These are phyloP conservation scores for Lithophane semibrunnea DNA, from an alignment of 2,888 invertebrate species.

Conservation along the genomic window DNA sequence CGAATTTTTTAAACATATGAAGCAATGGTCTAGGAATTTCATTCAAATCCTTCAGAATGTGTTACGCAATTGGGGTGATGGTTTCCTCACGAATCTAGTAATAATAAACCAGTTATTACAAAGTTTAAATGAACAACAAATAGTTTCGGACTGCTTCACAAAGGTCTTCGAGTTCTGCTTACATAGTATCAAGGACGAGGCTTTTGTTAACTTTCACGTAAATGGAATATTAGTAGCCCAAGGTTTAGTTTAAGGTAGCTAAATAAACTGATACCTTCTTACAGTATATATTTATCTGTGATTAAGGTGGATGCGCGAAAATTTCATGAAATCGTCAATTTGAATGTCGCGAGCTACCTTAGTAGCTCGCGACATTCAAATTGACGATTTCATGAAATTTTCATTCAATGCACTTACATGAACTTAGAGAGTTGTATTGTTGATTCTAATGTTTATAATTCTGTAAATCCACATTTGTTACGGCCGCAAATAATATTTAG, in stretches of 20 bases:
- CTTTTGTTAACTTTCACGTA: constrained; percentile 22
- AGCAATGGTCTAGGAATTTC: not conserved
- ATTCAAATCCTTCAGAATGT: not conserved
- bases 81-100: not conserved
- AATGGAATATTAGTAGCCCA: constrained; percentile 1
- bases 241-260: not conserved
- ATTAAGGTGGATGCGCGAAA: too few species aligned
- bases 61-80: too few species aligned
- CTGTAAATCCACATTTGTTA: too few species aligned
- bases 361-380: too few species aligned
- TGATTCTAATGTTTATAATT: too few species aligned
- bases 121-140: constrained; percentile 53
- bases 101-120: constrained; percentile 33
- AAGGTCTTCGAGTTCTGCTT: constrained; percentile 22
- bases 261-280: constrained; percentile 11
- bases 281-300: not conserved
- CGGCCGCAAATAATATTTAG: too few species aligned
- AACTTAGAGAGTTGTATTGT: too few species aligned
- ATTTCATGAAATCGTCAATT: too few species aligned
- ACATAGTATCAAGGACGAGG: constrained; percentile 36
- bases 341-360: too few species aligned
- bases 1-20: too few species aligned
- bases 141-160: constrained; percentile 28
- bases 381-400: too few species aligned
- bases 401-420: too few species aligned